phyloP scores from a whole-genome alignment of 2,797 vertebrate species.

The Hippocampus kuda region DNA sequence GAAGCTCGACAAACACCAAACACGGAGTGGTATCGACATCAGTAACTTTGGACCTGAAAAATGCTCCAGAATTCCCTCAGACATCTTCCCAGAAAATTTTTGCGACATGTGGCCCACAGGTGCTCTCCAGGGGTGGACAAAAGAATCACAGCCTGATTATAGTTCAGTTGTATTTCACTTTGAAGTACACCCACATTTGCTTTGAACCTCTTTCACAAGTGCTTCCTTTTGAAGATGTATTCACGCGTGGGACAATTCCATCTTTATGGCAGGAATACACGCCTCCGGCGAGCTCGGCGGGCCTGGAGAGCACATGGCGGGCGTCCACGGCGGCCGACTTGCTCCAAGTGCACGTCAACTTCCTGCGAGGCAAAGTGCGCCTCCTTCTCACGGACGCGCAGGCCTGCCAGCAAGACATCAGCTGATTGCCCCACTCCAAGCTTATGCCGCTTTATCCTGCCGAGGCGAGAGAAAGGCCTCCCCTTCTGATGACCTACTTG shows the following conservation, averaged over 20 bases:
- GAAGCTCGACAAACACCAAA: neutral
- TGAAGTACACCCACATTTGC: neutral
- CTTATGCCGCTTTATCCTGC: constrained; percentile 29
- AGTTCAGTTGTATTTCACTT: neutral
- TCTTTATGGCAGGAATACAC: constrained; percentile 55
- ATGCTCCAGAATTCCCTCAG: neutral
- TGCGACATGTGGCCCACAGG: too few relatives aligned
- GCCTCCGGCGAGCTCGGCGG: constrained; percentile 39
- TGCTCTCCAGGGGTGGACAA: neutral
- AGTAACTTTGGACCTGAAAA: neutral
- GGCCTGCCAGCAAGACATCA: constrained; percentile 67
- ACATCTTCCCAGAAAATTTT: neutral
- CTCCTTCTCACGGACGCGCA: constrained; percentile 64
- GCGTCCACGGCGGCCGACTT: constrained; percentile 68
- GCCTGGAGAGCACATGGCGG: constrained; percentile 54
- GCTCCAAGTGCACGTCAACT: constrained; percentile 75
- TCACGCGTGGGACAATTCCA: neutral
- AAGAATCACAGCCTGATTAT: neutral
- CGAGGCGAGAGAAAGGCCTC: constrained; percentile 27
- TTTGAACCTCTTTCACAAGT: neutral
- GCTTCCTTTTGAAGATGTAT: too few relatives aligned
- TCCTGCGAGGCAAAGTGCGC: constrained; percentile 79
- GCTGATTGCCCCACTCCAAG: constrained; percentile 60
- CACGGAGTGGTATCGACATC: neutral
- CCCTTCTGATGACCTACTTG: constrained; percentile 41